Base-by-base conservation (phyloP, 2,888 invertebrate genomes). In the Chaitophorus viminalis region DNA sequence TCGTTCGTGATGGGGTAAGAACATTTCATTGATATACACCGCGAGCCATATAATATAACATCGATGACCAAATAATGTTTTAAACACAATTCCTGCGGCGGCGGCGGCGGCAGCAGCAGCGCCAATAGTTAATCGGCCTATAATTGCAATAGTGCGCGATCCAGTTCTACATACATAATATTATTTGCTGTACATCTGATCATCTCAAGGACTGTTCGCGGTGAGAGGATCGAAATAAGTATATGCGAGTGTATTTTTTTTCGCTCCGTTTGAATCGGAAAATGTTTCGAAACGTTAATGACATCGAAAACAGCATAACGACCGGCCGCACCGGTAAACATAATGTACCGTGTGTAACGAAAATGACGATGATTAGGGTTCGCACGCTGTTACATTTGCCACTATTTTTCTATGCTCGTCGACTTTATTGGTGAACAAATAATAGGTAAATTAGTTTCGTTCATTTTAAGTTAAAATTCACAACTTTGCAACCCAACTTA, bases 201-300 rank as follows among this genome's bases (percentile, higher is more conserved):
- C 79, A 54, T 86, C 77, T 86, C 86, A 79, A 86, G 86, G 86
- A 54, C 78, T 54, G 68, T 3, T 8, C n/a, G 25, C 21, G 65
- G 86, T 79, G 86, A 86, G 86, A 79, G 86, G 86, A 79, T 72
- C 70, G 70, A 52, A 79, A 79, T 72, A 75, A 60, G 29, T 29
- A 29, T 68, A 54, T 36, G 68, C 77, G 78, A 79, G 39, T 70
- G 78, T 36, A 18, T 86, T 72, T 72, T 36, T 82, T 79, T 36
- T 83, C 9, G 25, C 18, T n/a, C 11, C 36, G n/a, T 52, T 52
- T 54, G 29, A 79, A 79, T 85, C 25, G 33, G 78, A 72, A 72
- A 72, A 29, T 18, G 36, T 86, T 86, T 86, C 86, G 86, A 86
- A 86, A 86, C 78, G 29, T 72, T 78, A 78, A 86, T n/a, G 46